phyloP scores from a whole-genome alignment of 2,797 vertebrate species.

The Cuniculus paca region DNA sequence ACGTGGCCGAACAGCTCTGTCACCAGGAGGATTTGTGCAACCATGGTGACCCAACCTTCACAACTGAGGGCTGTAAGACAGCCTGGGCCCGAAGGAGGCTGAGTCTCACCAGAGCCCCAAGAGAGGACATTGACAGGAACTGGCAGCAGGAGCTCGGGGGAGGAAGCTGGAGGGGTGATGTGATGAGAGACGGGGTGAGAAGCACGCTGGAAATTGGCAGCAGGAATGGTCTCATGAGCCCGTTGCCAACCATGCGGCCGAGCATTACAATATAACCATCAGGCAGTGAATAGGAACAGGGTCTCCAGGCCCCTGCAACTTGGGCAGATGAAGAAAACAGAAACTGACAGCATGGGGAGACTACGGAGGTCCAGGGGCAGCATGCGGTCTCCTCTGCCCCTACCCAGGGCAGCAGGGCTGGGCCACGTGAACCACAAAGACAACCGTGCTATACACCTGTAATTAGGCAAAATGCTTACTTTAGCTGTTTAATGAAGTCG shows the following conservation, averaged over 20 bases:
- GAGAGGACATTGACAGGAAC: background rate
- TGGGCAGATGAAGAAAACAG: background rate
- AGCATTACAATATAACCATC: slow-evolving; percentile 8
- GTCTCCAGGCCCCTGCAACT: slow-evolving; percentile 9
- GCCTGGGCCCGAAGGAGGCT: background rate
- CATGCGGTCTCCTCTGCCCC: background rate
- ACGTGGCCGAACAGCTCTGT: background rate
- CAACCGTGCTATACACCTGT: slow-evolving; percentile 22
- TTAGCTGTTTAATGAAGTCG: slow-evolving; percentile 48
- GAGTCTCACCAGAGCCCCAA: background rate
- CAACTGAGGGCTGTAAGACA: background rate
- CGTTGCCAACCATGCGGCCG: background rate
- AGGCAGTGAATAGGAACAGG: slow-evolving; percentile 14
- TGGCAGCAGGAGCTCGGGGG: background rate
- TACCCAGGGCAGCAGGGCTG: background rate
- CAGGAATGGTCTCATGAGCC: background rate
- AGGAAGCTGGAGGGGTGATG: background rate
- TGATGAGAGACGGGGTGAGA: background rate
- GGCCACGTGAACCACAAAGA: slow-evolving; percentile 49
- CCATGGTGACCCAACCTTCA: background rate
- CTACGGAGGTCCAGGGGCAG: background rate
- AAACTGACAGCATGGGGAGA: background rate
- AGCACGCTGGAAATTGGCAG: background rate
- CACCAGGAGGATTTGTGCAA: background rate
- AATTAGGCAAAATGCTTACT: slow-evolving; percentile 70